A percentile compares a stretch with the other conserved stretches of the same genome.
Conservation (phyloP, 1,140 invertebrate genomes). For the Pseudomyrmex sp. region DNA sequence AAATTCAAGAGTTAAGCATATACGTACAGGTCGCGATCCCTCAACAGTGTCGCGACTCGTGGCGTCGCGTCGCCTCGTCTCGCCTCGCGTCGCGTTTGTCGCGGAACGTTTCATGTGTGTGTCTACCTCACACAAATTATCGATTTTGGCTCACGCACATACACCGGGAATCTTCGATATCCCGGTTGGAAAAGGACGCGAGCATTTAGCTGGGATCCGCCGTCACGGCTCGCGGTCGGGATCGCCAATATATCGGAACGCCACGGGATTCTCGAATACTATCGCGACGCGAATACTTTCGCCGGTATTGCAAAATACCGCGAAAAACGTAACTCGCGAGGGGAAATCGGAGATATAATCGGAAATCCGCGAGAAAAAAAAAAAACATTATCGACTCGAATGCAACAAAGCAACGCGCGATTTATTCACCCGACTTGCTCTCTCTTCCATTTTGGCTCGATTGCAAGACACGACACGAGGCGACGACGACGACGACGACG, state of each 20-base stretch:
- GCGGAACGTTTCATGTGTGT: slow-evolving; percentile 60
- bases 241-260: slow-evolving; percentile 4
- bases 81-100: slow-evolving; percentile 29
- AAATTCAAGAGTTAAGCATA: slow-evolving; percentile 37
- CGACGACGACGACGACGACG: too few species aligned
- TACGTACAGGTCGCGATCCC: not conserved
- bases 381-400: too few species aligned
- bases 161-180: slow-evolving; percentile 66
- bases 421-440: too few species aligned
- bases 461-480: not conserved
- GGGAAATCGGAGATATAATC: too few species aligned
- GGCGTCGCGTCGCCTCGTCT: slow-evolving; percentile 38
- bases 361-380: too few species aligned
- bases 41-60: slow-evolving; percentile 26
- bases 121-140: slow-evolving; percentile 59
- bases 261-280: not conserved
- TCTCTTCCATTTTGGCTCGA: not conserved
- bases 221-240: slow-evolving; percentile 16
- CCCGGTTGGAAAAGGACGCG: slow-evolving; percentile 63
- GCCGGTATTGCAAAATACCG: not conserved
- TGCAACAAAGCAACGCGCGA: too few species aligned
- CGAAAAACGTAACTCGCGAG: slow-evolving; percentile 1
- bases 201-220: slow-evolving; percentile 17
- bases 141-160: slow-evolving; percentile 68
- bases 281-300: not conserved